Percentiles rank a stretch among this genome's conserved stretches.
Conservation (phyloP, 1,140 invertebrate genomes). For the Frieseomelitta varia region DNA sequence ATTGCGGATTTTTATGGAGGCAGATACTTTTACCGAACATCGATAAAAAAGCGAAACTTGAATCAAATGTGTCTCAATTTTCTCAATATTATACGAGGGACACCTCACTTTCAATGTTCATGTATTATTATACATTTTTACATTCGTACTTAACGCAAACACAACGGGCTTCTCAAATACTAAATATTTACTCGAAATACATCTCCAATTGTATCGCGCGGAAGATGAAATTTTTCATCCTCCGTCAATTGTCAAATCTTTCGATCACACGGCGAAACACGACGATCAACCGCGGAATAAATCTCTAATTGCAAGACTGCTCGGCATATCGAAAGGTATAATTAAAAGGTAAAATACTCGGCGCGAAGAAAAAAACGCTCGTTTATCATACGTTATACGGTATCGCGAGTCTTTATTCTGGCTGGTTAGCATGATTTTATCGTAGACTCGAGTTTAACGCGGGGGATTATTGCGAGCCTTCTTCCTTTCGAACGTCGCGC, state of each 20-base stretch:
- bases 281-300: background rate
- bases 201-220: background rate
- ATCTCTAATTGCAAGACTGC: background rate
- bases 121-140: no score
- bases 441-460: background rate
- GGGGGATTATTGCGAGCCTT: background rate
- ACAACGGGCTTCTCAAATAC: no score
- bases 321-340: background rate
- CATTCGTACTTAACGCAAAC: background rate
- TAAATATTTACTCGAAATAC: background rate
- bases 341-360: background rate
- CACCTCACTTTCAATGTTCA: background rate
- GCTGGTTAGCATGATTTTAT: slow-evolving; percentile 17
- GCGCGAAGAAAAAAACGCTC: no score
- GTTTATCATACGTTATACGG: slow-evolving; percentile 7
- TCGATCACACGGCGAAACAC: background rate
- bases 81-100: background rate
- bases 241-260: background rate
- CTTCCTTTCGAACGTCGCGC: background rate
- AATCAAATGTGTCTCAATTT: background rate
- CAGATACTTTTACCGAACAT: no score
- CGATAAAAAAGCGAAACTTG: background rate
- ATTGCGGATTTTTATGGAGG: background rate
- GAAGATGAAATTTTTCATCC: background rate
- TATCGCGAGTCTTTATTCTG: background rate